A percentile compares a stretch with the other conserved stretches of the same genome.
These are phyloP conservation scores for Nylanderia fulva DNA, from an alignment of 1,140 invertebrate genomes.

Conservation along the genomic window DNA sequence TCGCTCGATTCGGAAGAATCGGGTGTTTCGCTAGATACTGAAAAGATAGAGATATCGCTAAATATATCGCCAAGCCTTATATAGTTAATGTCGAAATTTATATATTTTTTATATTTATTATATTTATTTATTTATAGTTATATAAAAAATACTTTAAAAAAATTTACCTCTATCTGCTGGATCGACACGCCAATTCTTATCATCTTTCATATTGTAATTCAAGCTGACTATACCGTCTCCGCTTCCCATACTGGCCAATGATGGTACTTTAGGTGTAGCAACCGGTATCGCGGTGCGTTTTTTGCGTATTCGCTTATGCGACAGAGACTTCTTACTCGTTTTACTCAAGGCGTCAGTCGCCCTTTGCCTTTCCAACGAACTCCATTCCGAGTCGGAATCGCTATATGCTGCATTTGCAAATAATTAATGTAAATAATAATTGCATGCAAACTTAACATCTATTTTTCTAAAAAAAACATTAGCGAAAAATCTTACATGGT, in stretches of 20 bases:
- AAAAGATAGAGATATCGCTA: slow-evolving; percentile 42
- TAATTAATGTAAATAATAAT: slow-evolving; percentile 19
- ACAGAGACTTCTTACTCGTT: slow-evolving; percentile 90
- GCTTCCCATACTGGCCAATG: slow-evolving; percentile 81
- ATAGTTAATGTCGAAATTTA: not conserved
- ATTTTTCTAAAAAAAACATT: too few species aligned
- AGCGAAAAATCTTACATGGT: slow-evolving; percentile 88
- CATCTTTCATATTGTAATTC: slow-evolving; percentile 83
- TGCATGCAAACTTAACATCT: not conserved
- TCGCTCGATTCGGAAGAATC: slow-evolving; percentile 84
- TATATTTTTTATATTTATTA: not conserved
- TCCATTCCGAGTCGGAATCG: slow-evolving; percentile 95
- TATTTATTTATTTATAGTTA: too few species aligned
- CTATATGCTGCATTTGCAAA: slow-evolving; percentile 88
- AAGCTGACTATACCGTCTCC: slow-evolving; percentile 80
- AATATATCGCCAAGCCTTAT: not conserved
- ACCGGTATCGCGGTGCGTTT: slow-evolving; percentile 93
- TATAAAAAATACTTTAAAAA: not conserved
- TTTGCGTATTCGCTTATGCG: slow-evolving; percentile 92
- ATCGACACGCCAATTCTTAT: slow-evolving; percentile 83
- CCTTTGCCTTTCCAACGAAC: slow-evolving; percentile 91
- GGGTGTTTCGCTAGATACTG: slow-evolving; percentile 84
- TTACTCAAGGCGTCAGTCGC: slow-evolving; percentile 89
- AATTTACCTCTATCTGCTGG: slow-evolving; percentile 80
- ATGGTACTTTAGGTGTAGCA: slow-evolving; percentile 93